phyloP scores from a whole-genome alignment of 1,140 invertebrate genomes.

The Laodelphax striatellus region DNA sequence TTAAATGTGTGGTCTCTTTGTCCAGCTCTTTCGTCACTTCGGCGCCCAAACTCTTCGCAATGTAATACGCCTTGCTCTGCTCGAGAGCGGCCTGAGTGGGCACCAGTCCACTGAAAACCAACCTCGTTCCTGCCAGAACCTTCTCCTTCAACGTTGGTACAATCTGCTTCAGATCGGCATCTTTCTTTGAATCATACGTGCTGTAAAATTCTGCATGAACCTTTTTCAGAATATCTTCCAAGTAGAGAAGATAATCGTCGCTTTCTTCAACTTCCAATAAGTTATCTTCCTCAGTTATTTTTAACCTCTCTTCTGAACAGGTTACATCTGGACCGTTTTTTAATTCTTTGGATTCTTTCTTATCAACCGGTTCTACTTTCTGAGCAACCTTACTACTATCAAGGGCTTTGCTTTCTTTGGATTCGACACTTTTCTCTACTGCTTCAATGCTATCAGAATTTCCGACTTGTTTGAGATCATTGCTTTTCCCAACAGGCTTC shows the following conservation, averaged over 20 bases:
- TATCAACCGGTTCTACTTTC: background rate
- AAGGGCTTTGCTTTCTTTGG: background rate
- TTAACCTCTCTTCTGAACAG: constrained; percentile 10
- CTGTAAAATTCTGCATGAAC: constrained; percentile 84
- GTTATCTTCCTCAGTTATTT: constrained; percentile 12
- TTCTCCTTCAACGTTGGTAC: constrained; percentile 74
- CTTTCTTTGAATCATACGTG: constrained; percentile 46
- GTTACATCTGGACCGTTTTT: constrained; percentile 19
- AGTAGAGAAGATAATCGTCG: constrained; percentile 88
- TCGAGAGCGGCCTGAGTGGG: constrained; percentile 76
- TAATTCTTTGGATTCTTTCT: constrained; percentile 17
- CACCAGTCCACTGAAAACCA: constrained; percentile 89
- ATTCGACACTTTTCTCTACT: too few relatives aligned
- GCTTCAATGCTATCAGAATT: too few relatives aligned
- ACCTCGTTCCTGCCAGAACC: constrained; percentile 63
- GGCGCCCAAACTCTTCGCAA: constrained; percentile 78
- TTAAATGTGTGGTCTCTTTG: constrained; percentile 77
- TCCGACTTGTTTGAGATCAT: too few relatives aligned
- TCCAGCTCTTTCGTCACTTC: constrained; percentile 60
- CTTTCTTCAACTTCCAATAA: constrained; percentile 62
- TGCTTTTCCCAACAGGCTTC: too few relatives aligned
- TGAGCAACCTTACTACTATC: background rate
- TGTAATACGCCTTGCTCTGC: constrained; percentile 57
- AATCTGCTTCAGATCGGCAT: constrained; percentile 69
- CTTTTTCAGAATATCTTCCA: constrained; percentile 80